A percentile compares a stretch with the other conserved stretches of the same genome.
Conservation (phyloP, 2,888 invertebrate species). For the Drosophila niveifrons region DNA sequence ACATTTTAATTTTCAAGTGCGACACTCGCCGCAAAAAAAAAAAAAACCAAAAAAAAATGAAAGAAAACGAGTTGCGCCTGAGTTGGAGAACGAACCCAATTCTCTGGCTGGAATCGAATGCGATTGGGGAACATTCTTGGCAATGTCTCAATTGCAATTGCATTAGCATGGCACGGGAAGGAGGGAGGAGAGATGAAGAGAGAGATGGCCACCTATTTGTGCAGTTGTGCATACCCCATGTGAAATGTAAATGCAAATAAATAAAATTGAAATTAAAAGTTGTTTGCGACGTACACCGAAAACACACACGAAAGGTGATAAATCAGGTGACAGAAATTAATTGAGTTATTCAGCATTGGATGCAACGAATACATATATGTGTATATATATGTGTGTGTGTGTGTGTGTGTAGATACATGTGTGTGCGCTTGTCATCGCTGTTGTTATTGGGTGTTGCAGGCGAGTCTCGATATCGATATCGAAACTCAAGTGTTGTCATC, state of each 20-base stretch:
- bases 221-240: constrained; percentile 17
- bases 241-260: constrained; percentile 69
- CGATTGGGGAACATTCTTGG: constrained; percentile 39
- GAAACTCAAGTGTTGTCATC: constrained; percentile 67
- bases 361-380: constrained; percentile 51
- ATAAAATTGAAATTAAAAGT: constrained; percentile 83
- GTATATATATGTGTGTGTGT: constrained; percentile 38
- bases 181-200: neutral
- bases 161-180: constrained; percentile 19
- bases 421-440: constrained; percentile 76
- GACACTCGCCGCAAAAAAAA: constrained; percentile 1
- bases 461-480: constrained; percentile 66
- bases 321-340: constrained; percentile 86
- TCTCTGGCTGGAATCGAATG: neutral
- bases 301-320: constrained; percentile 84
- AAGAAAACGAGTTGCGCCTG: neutral
- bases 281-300: constrained; percentile 76
- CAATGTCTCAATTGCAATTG: constrained; percentile 73
- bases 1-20: constrained; percentile 76
- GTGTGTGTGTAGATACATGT: constrained; percentile 23
- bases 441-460: constrained; percentile 73
- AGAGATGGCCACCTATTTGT: constrained; percentile 53
- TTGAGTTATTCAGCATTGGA: constrained; percentile 84
- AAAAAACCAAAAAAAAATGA: too few species aligned
- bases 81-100: neutral